phyloP scores from a whole-genome alignment of 2,113 vertebrate genomes.

The pig (Sus scrofa) region DNA sequence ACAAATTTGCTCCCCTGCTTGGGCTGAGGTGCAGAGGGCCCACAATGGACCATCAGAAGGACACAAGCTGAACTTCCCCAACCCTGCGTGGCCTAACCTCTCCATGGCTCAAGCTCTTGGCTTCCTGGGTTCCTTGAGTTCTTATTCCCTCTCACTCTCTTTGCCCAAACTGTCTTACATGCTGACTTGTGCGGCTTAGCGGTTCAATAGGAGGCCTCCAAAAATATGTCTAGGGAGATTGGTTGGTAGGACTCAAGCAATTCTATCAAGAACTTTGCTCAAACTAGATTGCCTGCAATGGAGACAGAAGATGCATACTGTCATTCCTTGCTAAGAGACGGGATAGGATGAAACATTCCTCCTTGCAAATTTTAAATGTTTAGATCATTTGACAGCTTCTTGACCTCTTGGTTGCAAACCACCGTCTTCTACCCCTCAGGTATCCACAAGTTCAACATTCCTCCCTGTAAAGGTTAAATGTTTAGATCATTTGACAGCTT shows the following conservation, averaged over 20 bases:
- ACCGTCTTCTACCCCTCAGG: background rate
- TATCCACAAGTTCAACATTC: background rate
- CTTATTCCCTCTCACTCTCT: background rate
- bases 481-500: background rate
- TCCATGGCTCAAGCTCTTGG: background rate
- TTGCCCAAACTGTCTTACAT: background rate
- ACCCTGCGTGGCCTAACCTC: background rate
- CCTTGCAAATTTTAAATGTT: background rate
- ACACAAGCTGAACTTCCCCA: background rate
- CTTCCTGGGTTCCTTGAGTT: background rate
- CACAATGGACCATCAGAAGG: rapidly evolving
- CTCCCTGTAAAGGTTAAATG: too few relatives aligned
- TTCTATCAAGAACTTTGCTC: background rate
- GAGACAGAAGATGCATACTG: background rate
- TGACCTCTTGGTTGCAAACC: background rate
- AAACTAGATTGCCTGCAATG: background rate
- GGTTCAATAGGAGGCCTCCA: background rate
- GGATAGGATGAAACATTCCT: background rate
- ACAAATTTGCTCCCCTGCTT: background rate
- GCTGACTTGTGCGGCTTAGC: background rate
- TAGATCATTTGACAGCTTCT: background rate
- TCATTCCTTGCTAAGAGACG: background rate
- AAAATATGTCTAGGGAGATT: background rate
- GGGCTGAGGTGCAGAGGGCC: background rate
- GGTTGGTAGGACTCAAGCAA: background rate